Evolutionary conservation across 2,888 invertebrate species (phyloP).

Genomic region (Alitta virens): DNA sequence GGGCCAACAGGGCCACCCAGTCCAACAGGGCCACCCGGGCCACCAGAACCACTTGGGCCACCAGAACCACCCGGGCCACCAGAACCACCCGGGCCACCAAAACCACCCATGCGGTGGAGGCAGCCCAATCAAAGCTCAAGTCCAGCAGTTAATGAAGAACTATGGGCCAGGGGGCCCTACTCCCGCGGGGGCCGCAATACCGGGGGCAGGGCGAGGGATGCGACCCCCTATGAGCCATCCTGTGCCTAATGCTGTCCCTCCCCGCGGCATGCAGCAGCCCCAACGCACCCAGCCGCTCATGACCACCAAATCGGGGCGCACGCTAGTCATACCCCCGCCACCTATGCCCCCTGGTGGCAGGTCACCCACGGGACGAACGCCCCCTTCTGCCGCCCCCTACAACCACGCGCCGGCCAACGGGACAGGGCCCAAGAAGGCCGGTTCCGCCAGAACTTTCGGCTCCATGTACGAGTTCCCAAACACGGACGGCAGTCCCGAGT

Average conservation of each 20-base stretch:
- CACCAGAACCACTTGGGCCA: background rate
- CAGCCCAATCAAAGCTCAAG: slow-evolving; percentile 1
- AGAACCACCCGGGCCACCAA: background rate
- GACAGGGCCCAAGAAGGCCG: background rate
- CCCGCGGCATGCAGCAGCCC: too few relatives aligned
- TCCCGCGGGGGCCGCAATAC: background rate
- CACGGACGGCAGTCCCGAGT: background rate
- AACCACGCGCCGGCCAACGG: background rate
- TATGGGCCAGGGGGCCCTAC: background rate
- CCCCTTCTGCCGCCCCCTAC: too few relatives aligned
- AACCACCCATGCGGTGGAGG: background rate
- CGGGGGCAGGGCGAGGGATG: background rate
- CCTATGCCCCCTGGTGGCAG: slow-evolving; percentile 3
- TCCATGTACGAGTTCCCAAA: slow-evolving; percentile 1
- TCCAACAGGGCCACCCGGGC: too few relatives aligned
- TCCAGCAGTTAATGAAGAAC: background rate
- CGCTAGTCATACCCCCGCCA: slow-evolving; percentile 10
- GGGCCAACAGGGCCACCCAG: background rate
- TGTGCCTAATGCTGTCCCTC: background rate
- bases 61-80: slow-evolving; percentile 7
- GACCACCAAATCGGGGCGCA: background rate
- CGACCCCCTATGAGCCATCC: background rate
- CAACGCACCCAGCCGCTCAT: background rate
- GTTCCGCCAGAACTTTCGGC: background rate
- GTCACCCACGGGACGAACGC: background rate